Evolutionary conservation across 2,797 vertebrate genomes (phyloP).

Genomic region (Melanotaenia parkinsoni): DNA sequence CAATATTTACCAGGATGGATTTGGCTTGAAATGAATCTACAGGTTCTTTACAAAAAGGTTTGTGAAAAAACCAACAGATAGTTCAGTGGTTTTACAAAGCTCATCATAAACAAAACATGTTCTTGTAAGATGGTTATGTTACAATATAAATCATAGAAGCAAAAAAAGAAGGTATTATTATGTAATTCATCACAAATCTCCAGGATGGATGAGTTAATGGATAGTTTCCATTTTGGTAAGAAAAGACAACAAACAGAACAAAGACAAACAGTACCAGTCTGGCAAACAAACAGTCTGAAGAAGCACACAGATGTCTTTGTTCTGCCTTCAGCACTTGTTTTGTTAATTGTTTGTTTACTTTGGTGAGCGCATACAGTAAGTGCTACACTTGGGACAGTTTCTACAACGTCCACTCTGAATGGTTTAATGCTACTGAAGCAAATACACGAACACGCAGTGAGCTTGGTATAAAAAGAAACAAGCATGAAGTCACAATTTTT

Average conservation of each 20-base stretch:
- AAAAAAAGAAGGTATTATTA: too few relatives aligned
- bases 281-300: slow-evolving; percentile 24
- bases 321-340: slow-evolving; percentile 15
- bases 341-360: slow-evolving; percentile 7
- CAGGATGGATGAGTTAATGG: not conserved
- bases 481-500: not conserved
- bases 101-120: not conserved
- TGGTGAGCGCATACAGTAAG: not conserved
- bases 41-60: slow-evolving; percentile 5
- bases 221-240: slow-evolving; percentile 16
- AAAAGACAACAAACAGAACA: slow-evolving; percentile 3
- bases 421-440: slow-evolving; percentile 10
- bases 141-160: not conserved
- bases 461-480: not conserved
- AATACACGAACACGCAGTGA: not conserved
- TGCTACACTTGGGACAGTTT: slow-evolving; percentile 8
- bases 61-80: not conserved
- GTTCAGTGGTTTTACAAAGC: slow-evolving; percentile 1
- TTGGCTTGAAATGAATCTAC: slow-evolving; percentile 3
- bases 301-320: slow-evolving; percentile 6
- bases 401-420: not conserved
- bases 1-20: slow-evolving; percentile 12
- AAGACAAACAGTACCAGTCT: slow-evolving; percentile 16
- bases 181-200: slow-evolving; percentile 23
- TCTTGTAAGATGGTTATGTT: not conserved